A percentile compares a stretch with the other conserved stretches of the same genome.
Evolutionary conservation across 2,113 vertebrate species (phyloP).

Genomic region (Micronycteris hirsuta): DNA sequence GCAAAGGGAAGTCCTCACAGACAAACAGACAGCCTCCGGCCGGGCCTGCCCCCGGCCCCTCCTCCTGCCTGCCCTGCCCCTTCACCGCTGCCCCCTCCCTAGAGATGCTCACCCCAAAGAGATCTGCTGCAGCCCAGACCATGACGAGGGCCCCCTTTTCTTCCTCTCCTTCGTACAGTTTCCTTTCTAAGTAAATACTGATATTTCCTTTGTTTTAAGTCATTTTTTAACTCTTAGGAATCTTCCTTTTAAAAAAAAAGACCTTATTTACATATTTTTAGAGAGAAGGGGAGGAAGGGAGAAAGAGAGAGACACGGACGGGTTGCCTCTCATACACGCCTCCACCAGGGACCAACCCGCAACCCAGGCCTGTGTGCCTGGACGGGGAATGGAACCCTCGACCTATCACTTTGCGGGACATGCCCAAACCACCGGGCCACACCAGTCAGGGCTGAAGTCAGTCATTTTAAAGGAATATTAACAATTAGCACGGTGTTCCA

Average conservation of each 20-base stretch:
- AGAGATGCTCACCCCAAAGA: neutral
- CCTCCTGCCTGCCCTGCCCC: neutral
- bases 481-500: neutral
- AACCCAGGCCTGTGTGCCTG: too few relatives aligned
- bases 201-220: neutral
- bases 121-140: neutral
- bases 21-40: neutral
- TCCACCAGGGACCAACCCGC: too few relatives aligned
- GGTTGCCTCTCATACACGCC: too few relatives aligned
- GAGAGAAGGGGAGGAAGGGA: too few relatives aligned
- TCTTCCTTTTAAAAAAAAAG: too few relatives aligned
- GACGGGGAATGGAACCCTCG: too few relatives aligned
- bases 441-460: neutral
- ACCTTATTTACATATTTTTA: neutral
- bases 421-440: too few relatives aligned
- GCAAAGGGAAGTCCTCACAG: neutral
- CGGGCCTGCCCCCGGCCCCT: neutral
- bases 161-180: neutral
- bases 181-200: neutral
- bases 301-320: too few relatives aligned
- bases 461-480: neutral
- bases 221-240: too few relatives aligned
- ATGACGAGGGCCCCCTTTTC: neutral
- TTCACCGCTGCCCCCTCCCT: neutral
- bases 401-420: too few relatives aligned